Percentiles rank a stretch among this genome's conserved stretches.
These are phyloP conservation scores for Stenopsyche tienmushanensis DNA, from an alignment of 1,140 invertebrate genomes.

Conservation along the genomic window DNA sequence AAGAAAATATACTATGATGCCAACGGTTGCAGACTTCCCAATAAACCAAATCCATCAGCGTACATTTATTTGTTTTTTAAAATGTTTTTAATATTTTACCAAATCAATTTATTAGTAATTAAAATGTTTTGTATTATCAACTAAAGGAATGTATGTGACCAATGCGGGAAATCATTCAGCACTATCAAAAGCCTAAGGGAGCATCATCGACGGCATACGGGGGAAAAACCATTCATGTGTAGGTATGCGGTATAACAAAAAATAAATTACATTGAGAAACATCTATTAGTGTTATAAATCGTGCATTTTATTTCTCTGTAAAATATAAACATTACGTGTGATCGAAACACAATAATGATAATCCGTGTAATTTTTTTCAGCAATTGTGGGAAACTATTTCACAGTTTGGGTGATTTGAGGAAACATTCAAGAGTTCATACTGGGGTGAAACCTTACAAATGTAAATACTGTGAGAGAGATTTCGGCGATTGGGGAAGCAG, in stretches of 20 bases:
- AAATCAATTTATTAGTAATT: neutral
- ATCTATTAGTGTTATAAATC: neutral
- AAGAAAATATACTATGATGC: slow-evolving; percentile 21
- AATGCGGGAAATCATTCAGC: slow-evolving; percentile 99
- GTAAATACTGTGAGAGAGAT: slow-evolving; percentile 30
- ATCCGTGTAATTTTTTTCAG: no score
- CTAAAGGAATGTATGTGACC: slow-evolving; percentile 95
- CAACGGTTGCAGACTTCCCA: slow-evolving; percentile 7
- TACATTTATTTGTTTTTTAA: neutral
- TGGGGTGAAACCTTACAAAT: slow-evolving; percentile 32
- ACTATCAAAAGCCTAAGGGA: slow-evolving; percentile 99
- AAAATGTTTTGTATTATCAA: neutral
- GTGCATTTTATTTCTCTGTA: neutral
- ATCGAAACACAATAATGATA: no score
- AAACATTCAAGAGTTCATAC: slow-evolving; percentile 28
- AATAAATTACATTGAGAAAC: neutral
- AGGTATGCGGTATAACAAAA: slow-evolving; percentile 11
- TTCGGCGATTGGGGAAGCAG: slow-evolving; percentile 36
- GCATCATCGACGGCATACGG: slow-evolving; percentile 94
- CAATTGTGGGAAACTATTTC: slow-evolving; percentile 29
- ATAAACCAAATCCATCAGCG: slow-evolving; percentile 18
- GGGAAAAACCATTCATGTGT: slow-evolving; percentile 97
- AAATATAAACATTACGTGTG: no score
- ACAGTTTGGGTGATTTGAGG: slow-evolving; percentile 16
- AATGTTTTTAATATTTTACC: neutral